These are phyloP conservation scores for Amitus sp. DNA, from an alignment of 2,888 invertebrate genomes.

Conservation along the genomic window DNA sequence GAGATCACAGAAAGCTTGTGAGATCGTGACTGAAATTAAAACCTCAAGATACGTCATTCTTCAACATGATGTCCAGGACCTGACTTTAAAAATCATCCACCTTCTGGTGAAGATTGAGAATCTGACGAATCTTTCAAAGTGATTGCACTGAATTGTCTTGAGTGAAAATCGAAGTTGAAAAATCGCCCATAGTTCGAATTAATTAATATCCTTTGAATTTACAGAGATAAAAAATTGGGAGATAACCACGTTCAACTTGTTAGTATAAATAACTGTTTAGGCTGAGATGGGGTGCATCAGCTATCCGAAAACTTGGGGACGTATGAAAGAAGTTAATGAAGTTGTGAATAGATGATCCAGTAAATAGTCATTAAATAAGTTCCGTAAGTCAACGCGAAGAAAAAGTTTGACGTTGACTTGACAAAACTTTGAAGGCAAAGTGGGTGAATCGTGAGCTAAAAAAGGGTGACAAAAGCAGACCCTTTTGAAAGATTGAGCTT, in stretches of 20 bases:
- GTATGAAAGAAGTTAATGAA: not conserved
- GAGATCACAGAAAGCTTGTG: no score
- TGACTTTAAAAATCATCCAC: no score
- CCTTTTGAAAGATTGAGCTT: not conserved
- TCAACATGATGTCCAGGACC: no score
- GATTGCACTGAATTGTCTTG: no score
- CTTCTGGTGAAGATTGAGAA: no score
- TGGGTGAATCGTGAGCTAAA: conserved; percentile 1
- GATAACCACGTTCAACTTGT: not conserved
- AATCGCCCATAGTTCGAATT: not conserved
- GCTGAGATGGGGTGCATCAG: not conserved
- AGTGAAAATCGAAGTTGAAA: not conserved
- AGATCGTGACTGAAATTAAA: no score
- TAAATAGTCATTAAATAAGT: not conserved
- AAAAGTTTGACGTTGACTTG: not conserved
- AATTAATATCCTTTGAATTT: no score
- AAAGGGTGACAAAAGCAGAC: not conserved
- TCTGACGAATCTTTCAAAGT: no score
- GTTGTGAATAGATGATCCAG: conserved; percentile 1
- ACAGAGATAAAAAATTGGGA: not conserved
- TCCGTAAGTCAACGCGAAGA: not conserved
- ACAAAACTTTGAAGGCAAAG: not conserved
- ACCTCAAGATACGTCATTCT: no score
- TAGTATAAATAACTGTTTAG: not conserved
- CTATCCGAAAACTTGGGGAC: not conserved